These are phyloP conservation scores for Drosophila albomicans DNA, from an alignment of 1,140 invertebrate genomes.

Conservation along the genomic window DNA sequence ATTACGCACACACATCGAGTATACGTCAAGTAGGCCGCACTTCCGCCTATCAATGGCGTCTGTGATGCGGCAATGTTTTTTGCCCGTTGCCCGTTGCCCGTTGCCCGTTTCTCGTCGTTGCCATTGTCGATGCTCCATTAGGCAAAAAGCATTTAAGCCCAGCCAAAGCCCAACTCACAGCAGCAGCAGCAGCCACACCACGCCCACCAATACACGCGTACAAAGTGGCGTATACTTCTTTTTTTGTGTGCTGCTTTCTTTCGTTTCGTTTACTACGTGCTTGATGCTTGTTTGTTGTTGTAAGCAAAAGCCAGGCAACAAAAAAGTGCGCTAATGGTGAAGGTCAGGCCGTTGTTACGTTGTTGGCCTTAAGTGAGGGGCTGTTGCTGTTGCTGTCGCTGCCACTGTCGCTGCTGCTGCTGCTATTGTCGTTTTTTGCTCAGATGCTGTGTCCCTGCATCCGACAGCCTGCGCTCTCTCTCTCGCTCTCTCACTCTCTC, in stretches of 20 bases:
- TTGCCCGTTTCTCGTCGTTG: background rate
- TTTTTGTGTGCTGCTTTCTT: constrained; percentile 9
- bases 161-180: constrained; percentile 39
- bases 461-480: constrained; percentile 40
- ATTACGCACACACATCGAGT: constrained; percentile 49
- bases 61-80: constrained; percentile 47
- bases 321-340: constrained; percentile 72
- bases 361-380: constrained; percentile 66
- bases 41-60: constrained; percentile 70
- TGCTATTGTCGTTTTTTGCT: constrained; percentile 33
- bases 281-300: constrained; percentile 28
- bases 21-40: constrained; percentile 64
- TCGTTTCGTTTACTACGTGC: constrained; percentile 39
- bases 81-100: constrained; percentile 20
- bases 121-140: constrained; percentile 60
- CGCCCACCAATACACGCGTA: constrained; percentile 50
- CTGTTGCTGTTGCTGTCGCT: constrained; percentile 48
- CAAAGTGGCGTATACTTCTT: constrained; percentile 37
- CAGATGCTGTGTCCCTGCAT: constrained; percentile 50
- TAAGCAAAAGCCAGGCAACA: constrained; percentile 33
- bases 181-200: constrained; percentile 26
- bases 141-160: constrained; percentile 75
- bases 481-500: background rate
- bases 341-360: constrained; percentile 79
- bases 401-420: constrained; percentile 38